A percentile compares a stretch with the other conserved stretches of the same genome.
Conservation (phyloP, 2,888 invertebrate species). For the Tupiocoris notatus region DNA sequence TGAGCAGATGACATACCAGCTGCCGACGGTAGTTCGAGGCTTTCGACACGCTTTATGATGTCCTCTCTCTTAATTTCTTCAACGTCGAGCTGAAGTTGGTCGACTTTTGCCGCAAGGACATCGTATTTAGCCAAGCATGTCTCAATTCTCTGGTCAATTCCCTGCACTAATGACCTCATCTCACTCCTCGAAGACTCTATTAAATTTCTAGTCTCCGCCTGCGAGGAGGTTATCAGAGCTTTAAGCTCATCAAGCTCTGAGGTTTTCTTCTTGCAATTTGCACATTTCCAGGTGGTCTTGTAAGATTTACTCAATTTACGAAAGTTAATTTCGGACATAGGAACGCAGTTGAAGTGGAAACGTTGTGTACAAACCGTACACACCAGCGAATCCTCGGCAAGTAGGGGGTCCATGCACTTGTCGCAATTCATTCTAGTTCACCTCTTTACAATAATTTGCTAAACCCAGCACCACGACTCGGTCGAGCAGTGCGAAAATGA, state of each 20-base stretch:
- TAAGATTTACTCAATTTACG: conserved; percentile 4
- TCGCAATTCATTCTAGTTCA: conserved; percentile 1
- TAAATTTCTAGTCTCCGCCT: background rate
- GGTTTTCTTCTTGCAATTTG: background rate
- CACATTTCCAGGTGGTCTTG: background rate
- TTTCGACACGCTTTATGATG: background rate
- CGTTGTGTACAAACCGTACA: background rate
- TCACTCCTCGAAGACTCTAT: background rate
- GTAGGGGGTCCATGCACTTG: background rate
- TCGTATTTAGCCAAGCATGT: background rate
- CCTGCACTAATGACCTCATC: background rate
- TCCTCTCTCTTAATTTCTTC: background rate
- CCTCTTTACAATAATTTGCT: too few species aligned
- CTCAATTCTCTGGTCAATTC: background rate
- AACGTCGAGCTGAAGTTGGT: background rate
- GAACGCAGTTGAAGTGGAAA: conserved; percentile 4
- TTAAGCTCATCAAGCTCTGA: conserved; percentile 1
- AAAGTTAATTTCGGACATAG: conserved; percentile 11
- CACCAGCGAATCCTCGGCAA: conserved; percentile 11
- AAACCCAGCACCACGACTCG: too few species aligned
- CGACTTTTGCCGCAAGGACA: background rate
- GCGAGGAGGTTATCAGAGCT: background rate
- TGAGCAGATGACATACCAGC: background rate
- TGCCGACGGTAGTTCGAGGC: background rate
- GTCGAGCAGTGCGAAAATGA: too few species aligned